Evolutionary conservation across 2,113 vertebrate species (phyloP).

Genomic region (Meriones unguiculatus): DNA sequence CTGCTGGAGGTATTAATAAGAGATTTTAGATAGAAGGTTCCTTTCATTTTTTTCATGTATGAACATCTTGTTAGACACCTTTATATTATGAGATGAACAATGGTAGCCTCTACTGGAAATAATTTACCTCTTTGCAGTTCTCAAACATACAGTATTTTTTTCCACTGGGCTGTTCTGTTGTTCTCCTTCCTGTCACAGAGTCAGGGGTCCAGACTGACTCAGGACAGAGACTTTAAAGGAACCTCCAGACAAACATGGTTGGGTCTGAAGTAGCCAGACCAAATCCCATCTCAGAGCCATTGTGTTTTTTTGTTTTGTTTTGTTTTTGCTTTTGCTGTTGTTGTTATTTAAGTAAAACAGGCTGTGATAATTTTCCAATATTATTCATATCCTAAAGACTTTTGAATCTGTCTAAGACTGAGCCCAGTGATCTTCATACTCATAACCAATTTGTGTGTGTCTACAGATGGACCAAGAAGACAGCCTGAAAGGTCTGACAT

Average conservation of each 20-base stretch:
- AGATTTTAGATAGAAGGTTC: not conserved
- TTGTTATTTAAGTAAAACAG: not conserved
- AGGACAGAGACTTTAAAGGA: not conserved
- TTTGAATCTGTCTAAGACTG: not conserved
- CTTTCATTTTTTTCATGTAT: not conserved
- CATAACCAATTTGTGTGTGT: not conserved
- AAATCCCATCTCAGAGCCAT: not conserved
- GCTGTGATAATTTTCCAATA: not conserved
- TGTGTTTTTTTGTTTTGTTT: not conserved
- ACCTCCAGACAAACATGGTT: not conserved
- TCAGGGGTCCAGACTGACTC: not conserved
- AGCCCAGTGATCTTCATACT: no score
- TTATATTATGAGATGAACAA: not conserved
- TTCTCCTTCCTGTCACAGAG: not conserved
- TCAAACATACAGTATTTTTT: not conserved
- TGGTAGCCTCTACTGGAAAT: not conserved
- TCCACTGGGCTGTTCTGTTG: not conserved
- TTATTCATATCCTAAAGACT: not conserved
- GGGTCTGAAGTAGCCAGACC: not conserved
- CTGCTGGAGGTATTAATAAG: not conserved
- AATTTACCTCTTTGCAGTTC: not conserved
- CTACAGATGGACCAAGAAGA: no score
- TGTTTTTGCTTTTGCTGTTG: no score
- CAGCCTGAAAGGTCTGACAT: not conserved
- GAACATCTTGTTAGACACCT: not conserved